These are phyloP conservation scores for Mobula birostris DNA, from an alignment of 2,113 vertebrate genomes.

Conservation along the genomic window DNA sequence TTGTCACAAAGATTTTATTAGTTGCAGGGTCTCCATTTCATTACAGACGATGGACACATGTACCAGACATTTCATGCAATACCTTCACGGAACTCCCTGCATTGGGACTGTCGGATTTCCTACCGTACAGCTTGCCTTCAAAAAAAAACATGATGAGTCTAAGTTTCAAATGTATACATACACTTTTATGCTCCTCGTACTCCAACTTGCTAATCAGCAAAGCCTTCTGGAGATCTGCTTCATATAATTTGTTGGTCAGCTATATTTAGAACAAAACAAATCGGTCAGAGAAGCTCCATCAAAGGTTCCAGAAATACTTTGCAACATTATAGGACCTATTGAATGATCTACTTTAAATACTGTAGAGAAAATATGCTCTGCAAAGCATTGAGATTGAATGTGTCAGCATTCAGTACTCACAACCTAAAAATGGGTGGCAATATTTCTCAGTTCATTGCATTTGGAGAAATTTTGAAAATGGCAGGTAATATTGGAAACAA, in stretches of 20 bases:
- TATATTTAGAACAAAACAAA: constrained; percentile 47
- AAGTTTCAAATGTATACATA: constrained; percentile 46
- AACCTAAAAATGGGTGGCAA: neutral
- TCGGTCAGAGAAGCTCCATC: neutral
- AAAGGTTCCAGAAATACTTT: neutral
- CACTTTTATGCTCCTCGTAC: constrained; percentile 79
- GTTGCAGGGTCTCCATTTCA: neutral
- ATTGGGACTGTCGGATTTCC: neutral
- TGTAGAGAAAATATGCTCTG: neutral
- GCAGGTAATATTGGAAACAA: neutral
- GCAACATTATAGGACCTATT: neutral
- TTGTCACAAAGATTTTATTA: neutral
- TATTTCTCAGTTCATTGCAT: neutral
- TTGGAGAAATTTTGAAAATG: neutral
- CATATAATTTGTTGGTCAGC: constrained; percentile 85
- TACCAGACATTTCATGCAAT: neutral
- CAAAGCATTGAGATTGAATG: neutral
- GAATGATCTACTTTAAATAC: neutral
- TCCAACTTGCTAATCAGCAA: constrained; percentile 86
- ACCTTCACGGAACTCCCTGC: neutral
- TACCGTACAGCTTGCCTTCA: neutral
- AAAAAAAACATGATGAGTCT: neutral
- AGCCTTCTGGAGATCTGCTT: constrained; percentile 93
- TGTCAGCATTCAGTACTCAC: neutral
- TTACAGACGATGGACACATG: neutral